Base-by-base conservation (phyloP, 2,113 vertebrate species). In the Isurus oxyrinchus region DNA sequence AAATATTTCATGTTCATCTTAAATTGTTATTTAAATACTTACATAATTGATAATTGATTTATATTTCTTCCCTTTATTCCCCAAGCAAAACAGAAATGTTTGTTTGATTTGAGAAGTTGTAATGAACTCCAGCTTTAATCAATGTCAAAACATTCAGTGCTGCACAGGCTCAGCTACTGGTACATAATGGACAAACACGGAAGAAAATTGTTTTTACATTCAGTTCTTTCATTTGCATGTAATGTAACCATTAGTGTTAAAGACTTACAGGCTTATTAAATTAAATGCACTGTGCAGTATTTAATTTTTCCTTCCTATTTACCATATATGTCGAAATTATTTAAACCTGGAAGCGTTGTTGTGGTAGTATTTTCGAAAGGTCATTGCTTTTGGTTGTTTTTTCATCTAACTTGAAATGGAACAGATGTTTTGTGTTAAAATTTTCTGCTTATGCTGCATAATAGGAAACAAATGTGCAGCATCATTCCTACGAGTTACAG, bases 1-100 rank as follows among this genome's bases (percentile, higher is more conserved):
- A 76, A 76, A 95, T 55, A 55, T 95, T 69, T 72, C 11, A 72
- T 66, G 21, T 31, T 69, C 23, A 69, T 69, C 25, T 67, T 95
- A 67, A 95, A 49, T 95, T 44, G 93, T 76, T 95, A 72, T 72
- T 72, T 72, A 95, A 95, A 95, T 35, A 6, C 67, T 72, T 35
- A 72, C 40, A 55, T 95, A 95, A 95, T 95, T 95, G 67, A 69
- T 49, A 95, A 95, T 72, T 72, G 63, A 95, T 95, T 95, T 67
- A 55, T 95, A 3, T 95, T 95, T 49, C 27, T 91, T 91, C 55
- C 25, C 67, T 95, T 72, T 95, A 95, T 69, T 67, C 63, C 63
- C 93, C 40, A 66, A 67, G 63, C 93, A 95, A 44, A 40, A 66
- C 21, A 49, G 61, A 95, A 95, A 95, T 95, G 63, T 95, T 94